Conservation (phyloP, 2,888 invertebrate genomes). For the Cosmia pyralina region DNA sequence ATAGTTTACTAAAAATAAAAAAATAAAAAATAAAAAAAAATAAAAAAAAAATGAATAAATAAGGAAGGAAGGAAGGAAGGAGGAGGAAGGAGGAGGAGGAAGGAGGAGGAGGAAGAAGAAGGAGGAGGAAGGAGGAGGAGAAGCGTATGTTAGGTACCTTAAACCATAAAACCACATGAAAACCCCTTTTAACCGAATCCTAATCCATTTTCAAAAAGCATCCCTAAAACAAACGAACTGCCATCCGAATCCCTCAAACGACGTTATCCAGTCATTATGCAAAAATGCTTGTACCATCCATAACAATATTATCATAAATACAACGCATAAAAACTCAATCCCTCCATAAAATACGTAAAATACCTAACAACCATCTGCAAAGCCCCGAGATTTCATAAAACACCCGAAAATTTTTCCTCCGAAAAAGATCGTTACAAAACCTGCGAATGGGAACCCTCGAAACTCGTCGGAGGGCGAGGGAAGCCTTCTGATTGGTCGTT, state of each 20-base stretch:
- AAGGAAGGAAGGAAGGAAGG: no score
- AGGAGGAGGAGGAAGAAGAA: no score
- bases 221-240: constrained; percentile 56
- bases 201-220: constrained; percentile 30
- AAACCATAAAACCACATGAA: background rate
- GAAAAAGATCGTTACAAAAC: constrained; percentile 84
- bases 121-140: no score
- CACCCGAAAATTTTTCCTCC: constrained; percentile 87
- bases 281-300: constrained; percentile 81
- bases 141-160: no score
- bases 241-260: constrained; percentile 61
- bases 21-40: no score
- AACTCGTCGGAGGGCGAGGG: constrained; percentile 80
- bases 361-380: constrained; percentile 73
- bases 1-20: no score
- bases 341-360: constrained; percentile 84
- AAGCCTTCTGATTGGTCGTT: constrained; percentile 81
- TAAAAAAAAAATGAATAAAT: no score
- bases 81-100: no score
- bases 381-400: constrained; percentile 83
- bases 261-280: constrained; percentile 80
- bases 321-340: constrained; percentile 83
- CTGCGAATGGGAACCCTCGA: constrained; percentile 78
- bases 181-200: constrained; percentile 41
- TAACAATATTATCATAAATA: constrained; percentile 87